Conservation (phyloP, 1,140 invertebrate genomes). For the Pemphigus obesinymphae region DNA sequence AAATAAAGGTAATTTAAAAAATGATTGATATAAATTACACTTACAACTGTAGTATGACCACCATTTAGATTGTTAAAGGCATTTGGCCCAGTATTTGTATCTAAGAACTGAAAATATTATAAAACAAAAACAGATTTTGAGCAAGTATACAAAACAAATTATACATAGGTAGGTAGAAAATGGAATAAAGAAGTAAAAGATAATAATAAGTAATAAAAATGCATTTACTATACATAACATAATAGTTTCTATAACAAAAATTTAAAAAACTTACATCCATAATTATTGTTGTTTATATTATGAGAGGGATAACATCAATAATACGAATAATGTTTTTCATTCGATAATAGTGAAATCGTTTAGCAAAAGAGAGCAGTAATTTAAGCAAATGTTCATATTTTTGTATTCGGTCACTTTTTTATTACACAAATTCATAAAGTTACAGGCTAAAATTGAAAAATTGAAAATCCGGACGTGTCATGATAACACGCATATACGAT, state of each 20-base stretch:
- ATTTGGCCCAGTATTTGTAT: constrained; percentile 6
- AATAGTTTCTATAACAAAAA: not conserved
- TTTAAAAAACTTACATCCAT: not conserved
- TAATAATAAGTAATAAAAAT: not conserved
- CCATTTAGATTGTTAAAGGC: not conserved
- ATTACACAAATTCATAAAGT: not conserved
- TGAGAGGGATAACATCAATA: not conserved
- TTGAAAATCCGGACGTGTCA: constrained; percentile 21
- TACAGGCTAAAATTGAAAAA: not conserved
- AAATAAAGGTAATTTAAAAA: not conserved
- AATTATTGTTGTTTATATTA: not conserved
- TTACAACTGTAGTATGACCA: constrained; percentile 30
- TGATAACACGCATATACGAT: constrained; percentile 15
- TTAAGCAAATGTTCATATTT: not conserved
- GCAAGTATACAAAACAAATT: not conserved
- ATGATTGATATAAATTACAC: not conserved
- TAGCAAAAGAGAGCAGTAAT: not conserved
- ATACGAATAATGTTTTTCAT: not conserved
- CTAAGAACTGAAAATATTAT: constrained; percentile 9
- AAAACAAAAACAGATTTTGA: not conserved
- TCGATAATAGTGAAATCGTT: not conserved
- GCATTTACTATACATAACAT: not conserved
- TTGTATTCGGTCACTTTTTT: not conserved
- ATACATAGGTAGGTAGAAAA: not conserved
- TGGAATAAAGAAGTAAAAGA: not conserved